Evolutionary conservation across 1,140 invertebrate genomes (phyloP), one percentile per base, ranked within the genome.

Genomic region (Drosophila arizonae): DNA sequence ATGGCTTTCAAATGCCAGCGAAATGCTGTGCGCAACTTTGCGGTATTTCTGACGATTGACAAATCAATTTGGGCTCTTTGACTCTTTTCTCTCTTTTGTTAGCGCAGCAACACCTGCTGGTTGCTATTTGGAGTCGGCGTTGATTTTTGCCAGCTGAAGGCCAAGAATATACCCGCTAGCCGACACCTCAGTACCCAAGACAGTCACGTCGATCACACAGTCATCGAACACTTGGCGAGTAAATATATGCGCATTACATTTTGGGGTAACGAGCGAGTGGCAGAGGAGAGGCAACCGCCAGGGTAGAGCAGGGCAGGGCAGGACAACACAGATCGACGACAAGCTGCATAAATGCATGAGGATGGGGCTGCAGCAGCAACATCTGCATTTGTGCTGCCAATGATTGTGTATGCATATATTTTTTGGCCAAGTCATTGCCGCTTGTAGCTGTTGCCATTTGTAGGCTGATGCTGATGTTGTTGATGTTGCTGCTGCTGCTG

Each of bases 291-390:
- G 43, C 15, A 10, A 4, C 13, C 9, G 10, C n/a, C 45, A n/a
- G 13, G 28, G 41, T 4, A 30, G 6, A 30, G 17, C 17, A 17
- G 17, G 17, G 17, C 17, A 17, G 52, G 52, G 62, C 52, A 66
- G 21, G 17, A 17, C 17, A 17, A 17, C 21, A 77, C 46, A 81
- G 76, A 81, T 81, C 82, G 76, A 82, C 76, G 82, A 87, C 81
- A 86, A 88, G 81, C 81, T 85, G 84, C 76, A 87, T 87, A 82
- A 87, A 87, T 87, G 82, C 79, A 87, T 87, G 82, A 87, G 72
- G 72, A 87, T 78, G 73, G 56, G 51, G 51, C 46, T 15, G 15
- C 43, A 66, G 45, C 60, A 58, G 60, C 21, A 11, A 76, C 82
- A 86, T 87, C 81, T 86, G 81, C 81, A 87, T 87, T 86, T 87